Conservation (phyloP, 1,140 invertebrate genomes). For the Drosophila chauvacae region DNA sequence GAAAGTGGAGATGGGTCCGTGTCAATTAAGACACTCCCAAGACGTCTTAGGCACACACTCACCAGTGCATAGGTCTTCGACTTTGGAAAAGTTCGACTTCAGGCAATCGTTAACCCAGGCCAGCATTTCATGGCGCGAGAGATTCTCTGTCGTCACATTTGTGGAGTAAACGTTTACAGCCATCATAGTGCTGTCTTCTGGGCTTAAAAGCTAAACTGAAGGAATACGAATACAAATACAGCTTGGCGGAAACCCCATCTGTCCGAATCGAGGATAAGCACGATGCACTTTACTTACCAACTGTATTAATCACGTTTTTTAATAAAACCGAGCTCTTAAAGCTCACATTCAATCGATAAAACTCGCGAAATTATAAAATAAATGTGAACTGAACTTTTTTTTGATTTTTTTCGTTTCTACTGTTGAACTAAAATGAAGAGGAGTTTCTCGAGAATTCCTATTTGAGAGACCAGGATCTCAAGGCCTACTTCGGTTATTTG, state of each 20-base stretch:
- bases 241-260: background rate
- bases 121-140: conserved; percentile 99
- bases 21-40: background rate
- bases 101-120: conserved; percentile 99
- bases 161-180: conserved; percentile 99
- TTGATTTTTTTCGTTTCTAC: background rate
- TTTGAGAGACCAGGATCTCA: background rate
- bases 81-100: conserved; percentile 96
- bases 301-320: background rate
- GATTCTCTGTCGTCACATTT: conserved; percentile 97
- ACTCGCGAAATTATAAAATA: background rate
- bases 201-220: background rate
- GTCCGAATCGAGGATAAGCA: too few relatives aligned
- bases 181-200: conserved; percentile 85
- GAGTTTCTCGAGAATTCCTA: background rate
- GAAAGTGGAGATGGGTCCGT: background rate
- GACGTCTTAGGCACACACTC: background rate
- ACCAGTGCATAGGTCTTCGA: conserved; percentile 97
- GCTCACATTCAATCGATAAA: background rate
- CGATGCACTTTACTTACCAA: background rate
- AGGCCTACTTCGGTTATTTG: background rate
- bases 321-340: background rate
- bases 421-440: background rate
- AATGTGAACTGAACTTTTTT: background rate
- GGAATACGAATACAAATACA: background rate